Evolutionary conservation across 1,140 invertebrate species (phyloP).

Genomic region (Drosophila kanapiae): DNA sequence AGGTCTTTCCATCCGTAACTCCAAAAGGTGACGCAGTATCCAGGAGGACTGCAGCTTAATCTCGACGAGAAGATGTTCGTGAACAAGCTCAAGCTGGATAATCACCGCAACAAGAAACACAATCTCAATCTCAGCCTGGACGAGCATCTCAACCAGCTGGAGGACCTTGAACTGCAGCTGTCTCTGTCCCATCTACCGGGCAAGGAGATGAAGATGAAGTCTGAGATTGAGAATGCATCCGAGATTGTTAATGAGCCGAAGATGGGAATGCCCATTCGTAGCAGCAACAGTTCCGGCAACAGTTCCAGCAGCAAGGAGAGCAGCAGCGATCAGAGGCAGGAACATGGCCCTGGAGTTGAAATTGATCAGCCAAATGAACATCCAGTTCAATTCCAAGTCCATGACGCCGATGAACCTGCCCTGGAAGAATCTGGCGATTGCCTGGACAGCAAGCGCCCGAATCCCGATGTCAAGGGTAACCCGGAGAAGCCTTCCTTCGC

Average conservation of each 20-base stretch:
- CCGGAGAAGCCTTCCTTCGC: background rate
- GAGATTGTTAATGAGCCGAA: background rate
- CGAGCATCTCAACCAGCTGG: slow-evolving; percentile 14
- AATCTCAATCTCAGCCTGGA: slow-evolving; percentile 8
- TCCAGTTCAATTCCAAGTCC: slow-evolving; percentile 12
- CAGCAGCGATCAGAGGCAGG: slow-evolving; percentile 14
- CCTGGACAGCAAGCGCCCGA: background rate
- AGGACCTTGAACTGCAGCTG: slow-evolving; percentile 3
- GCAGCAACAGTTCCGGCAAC: background rate
- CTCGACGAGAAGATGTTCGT: background rate
- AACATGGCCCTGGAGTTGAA: slow-evolving; percentile 15
- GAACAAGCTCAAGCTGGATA: slow-evolving; percentile 17
- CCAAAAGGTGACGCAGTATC: too few species aligned
- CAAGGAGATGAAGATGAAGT: background rate
- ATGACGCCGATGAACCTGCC: slow-evolving; percentile 16
- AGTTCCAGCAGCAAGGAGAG: background rate
- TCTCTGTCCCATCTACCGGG: background rate
- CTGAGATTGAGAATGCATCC: background rate
- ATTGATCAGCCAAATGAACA: background rate
- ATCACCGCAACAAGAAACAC: slow-evolving; percentile 2
- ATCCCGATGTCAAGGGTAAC: too few species aligned
- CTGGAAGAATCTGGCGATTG: slow-evolving; percentile 39
- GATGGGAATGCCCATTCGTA: background rate
- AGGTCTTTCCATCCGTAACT: too few species aligned
- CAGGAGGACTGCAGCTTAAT: slow-evolving; percentile 1